Evolutionary conservation across 2,113 vertebrate species (phyloP), one percentile per base, ranked within the genome.

Genomic region (Pipra filicauda): DNA sequence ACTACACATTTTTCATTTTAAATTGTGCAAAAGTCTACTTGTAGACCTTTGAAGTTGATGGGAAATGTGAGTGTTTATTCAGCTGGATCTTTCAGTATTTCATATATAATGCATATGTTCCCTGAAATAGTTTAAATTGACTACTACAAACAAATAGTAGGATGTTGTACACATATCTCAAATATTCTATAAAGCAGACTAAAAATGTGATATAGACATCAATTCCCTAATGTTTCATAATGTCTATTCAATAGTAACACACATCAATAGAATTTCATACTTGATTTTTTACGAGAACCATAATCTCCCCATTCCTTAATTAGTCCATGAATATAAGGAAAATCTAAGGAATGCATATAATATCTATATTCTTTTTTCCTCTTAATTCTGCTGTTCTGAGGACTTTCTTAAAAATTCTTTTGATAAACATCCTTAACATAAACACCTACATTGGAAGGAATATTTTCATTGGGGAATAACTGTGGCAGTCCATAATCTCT

Each of bases 61-160:
- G 43, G 35, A 76, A 85, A 88, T 37, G 31, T 76, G 16, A 66
- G 33, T 88, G 67, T 83, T 96, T 94, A 91, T 79, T 88, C 67
- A 93, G 54, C 46, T 94, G 85, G 30, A 90, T 67, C 61, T 86
- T 87, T 23, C 67, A 76, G 66, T 85, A 71, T 86, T 88, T 96
- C 8, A 70, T 89, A 83, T 91, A 61, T 77, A 88, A 76, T 37
- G 51, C 20, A 44, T 71, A 72, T 12, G 31, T 62, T 86, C 51
- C 48, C 35, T 70, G 28, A 74, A 88, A 80, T 52, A 61, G 23
- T 88, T 93, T 46, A 62, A 93, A 83, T 19, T 75, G 41, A 70
- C 35, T 80, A 21, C 35, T 65, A 52, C 52, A 88, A 91, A 88
- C 26, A 69, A 92, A 69, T 58, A 85, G 23, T 67, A 46, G 24